Conservation (phyloP, 2,888 invertebrate genomes). For the Rotaria macrura region DNA sequence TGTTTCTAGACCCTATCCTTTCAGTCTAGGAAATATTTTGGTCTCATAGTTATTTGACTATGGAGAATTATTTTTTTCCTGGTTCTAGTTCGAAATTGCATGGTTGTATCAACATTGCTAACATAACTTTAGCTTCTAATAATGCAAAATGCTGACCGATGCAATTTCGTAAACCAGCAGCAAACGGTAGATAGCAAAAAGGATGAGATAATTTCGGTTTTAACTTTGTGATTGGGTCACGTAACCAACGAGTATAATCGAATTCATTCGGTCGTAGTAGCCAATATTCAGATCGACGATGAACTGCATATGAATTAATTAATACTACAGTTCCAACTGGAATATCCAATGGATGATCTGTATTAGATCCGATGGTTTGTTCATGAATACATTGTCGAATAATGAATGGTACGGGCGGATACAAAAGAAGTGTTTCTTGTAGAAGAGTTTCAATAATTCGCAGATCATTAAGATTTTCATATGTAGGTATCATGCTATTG, state of each 20-base stretch:
- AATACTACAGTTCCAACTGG: neutral
- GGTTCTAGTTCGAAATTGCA: neutral
- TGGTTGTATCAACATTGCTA: neutral
- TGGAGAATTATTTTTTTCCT: neutral
- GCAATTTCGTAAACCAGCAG: neutral
- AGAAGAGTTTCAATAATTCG: neutral
- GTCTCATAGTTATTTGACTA: neutral
- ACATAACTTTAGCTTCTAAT: neutral
- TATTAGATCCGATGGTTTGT: neutral
- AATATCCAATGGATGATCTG: neutral
- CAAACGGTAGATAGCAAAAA: neutral
- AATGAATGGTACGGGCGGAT: neutral
- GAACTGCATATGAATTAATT: neutral
- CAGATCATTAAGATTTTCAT: neutral
- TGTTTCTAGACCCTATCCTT: too few relatives aligned
- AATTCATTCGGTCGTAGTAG: neutral
- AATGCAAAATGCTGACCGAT: neutral
- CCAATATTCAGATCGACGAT: neutral
- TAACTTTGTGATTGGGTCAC: neutral
- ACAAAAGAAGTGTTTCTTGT: neutral
- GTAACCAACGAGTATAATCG: neutral
- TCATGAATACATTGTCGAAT: constrained; percentile 1
- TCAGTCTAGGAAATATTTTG: too few relatives aligned
- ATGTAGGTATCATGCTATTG: neutral
- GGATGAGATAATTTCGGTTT: neutral